phyloP scores from a whole-genome alignment of 2,797 vertebrate species.

The Sebastes vulpes region DNA sequence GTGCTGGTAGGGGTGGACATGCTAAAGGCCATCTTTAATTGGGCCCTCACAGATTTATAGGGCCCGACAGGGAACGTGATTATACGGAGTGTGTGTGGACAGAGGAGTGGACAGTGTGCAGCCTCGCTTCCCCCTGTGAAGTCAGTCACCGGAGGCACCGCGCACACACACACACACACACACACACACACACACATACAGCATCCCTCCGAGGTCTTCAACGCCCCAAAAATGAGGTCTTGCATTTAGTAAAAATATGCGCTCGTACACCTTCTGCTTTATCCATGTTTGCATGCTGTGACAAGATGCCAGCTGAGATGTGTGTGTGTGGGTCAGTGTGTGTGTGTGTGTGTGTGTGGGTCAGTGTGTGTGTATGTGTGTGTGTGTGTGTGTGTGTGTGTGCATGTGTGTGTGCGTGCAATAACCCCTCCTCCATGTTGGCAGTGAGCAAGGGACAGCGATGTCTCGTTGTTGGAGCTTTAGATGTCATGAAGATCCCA shows the following conservation, averaged over 20 bases:
- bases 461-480: neutral
- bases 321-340: slow-evolving; percentile 37
- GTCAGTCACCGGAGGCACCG: slow-evolving; percentile 71
- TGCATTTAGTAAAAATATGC: slow-evolving; percentile 72
- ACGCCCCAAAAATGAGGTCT: slow-evolving; percentile 73
- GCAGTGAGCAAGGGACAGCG: neutral
- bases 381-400: slow-evolving; percentile 1
- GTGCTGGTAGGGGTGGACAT: slow-evolving; percentile 56
- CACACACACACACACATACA: slow-evolving; percentile 12
- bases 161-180: slow-evolving; percentile 27
- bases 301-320: slow-evolving; percentile 53
- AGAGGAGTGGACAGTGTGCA: slow-evolving; percentile 73
- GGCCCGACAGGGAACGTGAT: slow-evolving; percentile 82
- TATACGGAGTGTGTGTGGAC: slow-evolving; percentile 71
- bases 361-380: slow-evolving; percentile 19
- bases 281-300: slow-evolving; percentile 56
- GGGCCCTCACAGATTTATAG: slow-evolving; percentile 83
- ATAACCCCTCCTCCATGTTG: neutral
- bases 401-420: neutral
- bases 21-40: slow-evolving; percentile 84
- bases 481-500: neutral
- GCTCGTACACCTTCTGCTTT: slow-evolving; percentile 69
- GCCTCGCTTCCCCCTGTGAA: slow-evolving; percentile 71
- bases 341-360: slow-evolving; percentile 27
- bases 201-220: slow-evolving; percentile 60